A percentile compares a stretch with the other conserved stretches of the same genome.
Evolutionary conservation across 2,797 vertebrate species (phyloP).

Genomic region (Gymnothorax javanicus): DNA sequence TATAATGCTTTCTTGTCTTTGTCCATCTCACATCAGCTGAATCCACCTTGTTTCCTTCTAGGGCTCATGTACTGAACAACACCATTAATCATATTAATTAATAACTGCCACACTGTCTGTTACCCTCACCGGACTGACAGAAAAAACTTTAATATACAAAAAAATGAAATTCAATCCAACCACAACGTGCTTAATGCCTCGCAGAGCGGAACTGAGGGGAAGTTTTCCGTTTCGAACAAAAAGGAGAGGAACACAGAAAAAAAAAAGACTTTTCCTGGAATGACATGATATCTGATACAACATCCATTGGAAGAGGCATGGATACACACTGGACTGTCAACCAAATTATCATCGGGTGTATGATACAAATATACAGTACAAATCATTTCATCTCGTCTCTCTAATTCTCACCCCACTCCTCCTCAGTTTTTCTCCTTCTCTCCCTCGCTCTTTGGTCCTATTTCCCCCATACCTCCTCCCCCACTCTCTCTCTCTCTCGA

Average conservation of each 20-base stretch:
- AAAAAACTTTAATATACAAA: not conserved
- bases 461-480: too few relatives aligned
- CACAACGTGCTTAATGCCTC: not conserved
- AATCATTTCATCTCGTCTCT: not conserved
- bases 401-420: not conserved
- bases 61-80: not conserved
- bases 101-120: not conserved
- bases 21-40: not conserved
- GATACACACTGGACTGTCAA: too few relatives aligned
- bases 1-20: not conserved
- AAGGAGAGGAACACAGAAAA: not conserved
- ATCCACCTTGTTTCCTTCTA: not conserved
- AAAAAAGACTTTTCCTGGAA: not conserved
- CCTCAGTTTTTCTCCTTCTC: not conserved
- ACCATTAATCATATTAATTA: not conserved
- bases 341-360: not conserved
- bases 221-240: not conserved
- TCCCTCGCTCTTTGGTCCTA: not conserved
- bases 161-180: not conserved
- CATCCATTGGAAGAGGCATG: too few relatives aligned
- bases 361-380: not conserved
- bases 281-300: not conserved
- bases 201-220: not conserved
- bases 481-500: not conserved
- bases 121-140: not conserved